Base-by-base conservation (phyloP, 92 coral and sea anemone genomes). In the Bergia sp. region DNA sequence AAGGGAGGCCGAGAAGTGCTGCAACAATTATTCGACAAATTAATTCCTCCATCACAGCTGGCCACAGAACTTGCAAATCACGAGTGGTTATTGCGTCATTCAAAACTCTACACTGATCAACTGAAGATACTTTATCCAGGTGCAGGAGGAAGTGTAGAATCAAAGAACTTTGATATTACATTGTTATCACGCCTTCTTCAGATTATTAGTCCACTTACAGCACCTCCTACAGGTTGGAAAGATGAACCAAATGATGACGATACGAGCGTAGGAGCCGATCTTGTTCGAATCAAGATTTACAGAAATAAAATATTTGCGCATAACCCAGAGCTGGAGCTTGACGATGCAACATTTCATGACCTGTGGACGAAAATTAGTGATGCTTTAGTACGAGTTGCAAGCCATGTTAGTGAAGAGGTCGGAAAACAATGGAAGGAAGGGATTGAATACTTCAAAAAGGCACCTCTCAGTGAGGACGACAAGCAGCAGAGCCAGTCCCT, bases 121-220 rank as follows among this genome's bases (percentile, higher is more conserved):
- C 2, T 47, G 11, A 11, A 47, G 39, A 29, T 12, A 53, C 82
- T 79, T 79, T 79, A n/a, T 79, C 82, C 37, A n/a, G 36, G 40
- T 50, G 66, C 4, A 1, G 82, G n/a, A 53, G 23, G 23, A 9
- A 5, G 47, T 79, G 82, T 58, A n/a, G 15, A 1, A 37, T 79
- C 82, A 4, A 49, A 79, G 8, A 37, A 50, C 5, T 79, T 79
- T 79, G 82, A 79, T 47, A 79, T 79, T 8, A 49, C 42, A 3
- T 79, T 79, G 67, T n/a, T 79, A 0, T 79, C 82, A 36, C 82
- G 67, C 13, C 82, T 79, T 79, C n/a, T 79, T 79, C 20, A 21
- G 37, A 1, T 49, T 10, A 7, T 49, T 49, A 0, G 69, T 13
- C 67, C 16, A 36, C 69, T 79, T 53, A 7, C 45, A 3, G 16